Conservation (phyloP, 2,797 vertebrate species). For the Crypturellus tataupa region DNA sequence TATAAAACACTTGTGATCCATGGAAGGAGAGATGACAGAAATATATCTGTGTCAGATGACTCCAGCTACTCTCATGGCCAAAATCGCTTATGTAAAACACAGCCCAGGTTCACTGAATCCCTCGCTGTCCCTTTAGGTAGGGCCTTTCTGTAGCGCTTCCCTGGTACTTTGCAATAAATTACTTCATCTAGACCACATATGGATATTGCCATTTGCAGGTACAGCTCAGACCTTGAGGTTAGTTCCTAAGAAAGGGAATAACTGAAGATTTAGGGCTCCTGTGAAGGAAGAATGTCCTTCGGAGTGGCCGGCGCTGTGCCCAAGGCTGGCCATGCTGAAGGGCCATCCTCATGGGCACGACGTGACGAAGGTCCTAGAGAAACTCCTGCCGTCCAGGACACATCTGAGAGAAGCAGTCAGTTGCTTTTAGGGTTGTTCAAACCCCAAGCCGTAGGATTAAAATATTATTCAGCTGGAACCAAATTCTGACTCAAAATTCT, state of each 20-base stretch:
- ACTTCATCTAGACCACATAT: background rate
- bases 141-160: background rate
- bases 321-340: fast-evolving
- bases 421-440: background rate
- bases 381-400: background rate
- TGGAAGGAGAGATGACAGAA: constrained; percentile 77
- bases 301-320: background rate
- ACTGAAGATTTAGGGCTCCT: background rate
- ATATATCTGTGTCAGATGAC: constrained; percentile 77
- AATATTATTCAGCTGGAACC: background rate
- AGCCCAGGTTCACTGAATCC: constrained; percentile 54
- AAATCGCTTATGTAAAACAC: constrained; percentile 75
- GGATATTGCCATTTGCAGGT: background rate
- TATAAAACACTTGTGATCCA: constrained; percentile 79
- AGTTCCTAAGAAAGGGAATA: background rate
- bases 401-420: background rate
- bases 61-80: constrained; percentile 63
- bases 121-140: background rate
- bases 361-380: background rate
- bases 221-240: background rate
- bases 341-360: background rate
- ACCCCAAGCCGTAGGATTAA: background rate
- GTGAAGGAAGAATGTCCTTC: background rate
- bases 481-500: background rate
- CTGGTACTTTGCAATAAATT: background rate